Conservation (phyloP, 2,797 vertebrate species). For the Dendrocincla tyrannina region DNA sequence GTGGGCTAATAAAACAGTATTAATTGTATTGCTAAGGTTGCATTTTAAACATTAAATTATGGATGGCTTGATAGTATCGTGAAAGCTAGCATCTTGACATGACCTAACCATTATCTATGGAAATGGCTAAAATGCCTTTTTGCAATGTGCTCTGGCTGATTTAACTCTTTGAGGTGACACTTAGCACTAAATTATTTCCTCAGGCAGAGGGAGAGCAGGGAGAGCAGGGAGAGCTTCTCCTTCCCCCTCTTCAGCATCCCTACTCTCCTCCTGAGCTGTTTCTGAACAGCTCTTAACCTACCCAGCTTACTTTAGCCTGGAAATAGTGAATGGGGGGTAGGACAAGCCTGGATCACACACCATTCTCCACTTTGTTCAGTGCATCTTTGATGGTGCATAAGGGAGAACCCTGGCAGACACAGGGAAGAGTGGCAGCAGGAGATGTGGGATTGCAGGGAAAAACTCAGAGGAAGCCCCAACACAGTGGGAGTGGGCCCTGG, state of each 20-base stretch:
- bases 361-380: fast-evolving
- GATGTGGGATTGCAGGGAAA: background rate
- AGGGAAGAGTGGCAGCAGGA: background rate
- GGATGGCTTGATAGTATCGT: conserved; percentile 58
- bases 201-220: background rate
- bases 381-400: background rate
- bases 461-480: background rate
- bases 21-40: conserved; percentile 74
- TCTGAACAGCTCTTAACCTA: background rate
- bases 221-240: background rate
- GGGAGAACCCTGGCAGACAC: background rate
- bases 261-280: background rate
- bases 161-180: conserved; percentile 59
- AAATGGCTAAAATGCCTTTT: conserved; percentile 59
- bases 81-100: conserved; percentile 57
- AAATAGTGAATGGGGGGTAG: background rate
- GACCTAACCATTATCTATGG: conserved; percentile 70
- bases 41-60: conserved; percentile 73
- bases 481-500: background rate
- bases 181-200: conserved; percentile 49
- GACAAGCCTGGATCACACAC: background rate
- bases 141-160: conserved; percentile 38
- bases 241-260: background rate
- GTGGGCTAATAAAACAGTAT: conserved; percentile 68
- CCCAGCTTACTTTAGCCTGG: background rate